phyloP scores from a whole-genome alignment of 2,888 invertebrate genomes.

The Allophyes oxyacanthae region DNA sequence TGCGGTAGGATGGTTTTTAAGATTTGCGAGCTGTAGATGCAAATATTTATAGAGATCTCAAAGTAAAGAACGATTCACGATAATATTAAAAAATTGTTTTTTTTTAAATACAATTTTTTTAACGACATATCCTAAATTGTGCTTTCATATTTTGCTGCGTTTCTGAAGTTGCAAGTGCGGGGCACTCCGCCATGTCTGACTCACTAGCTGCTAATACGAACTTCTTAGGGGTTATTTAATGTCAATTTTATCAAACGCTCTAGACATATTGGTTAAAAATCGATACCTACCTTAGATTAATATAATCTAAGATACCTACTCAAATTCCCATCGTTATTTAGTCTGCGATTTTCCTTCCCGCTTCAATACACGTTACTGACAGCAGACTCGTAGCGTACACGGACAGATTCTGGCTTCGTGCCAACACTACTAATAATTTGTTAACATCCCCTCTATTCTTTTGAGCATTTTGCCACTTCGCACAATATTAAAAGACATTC shows the following conservation, averaged over 20 bases:
- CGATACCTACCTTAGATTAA: constrained; percentile 7
- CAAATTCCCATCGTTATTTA: constrained; percentile 40
- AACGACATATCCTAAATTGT: too few relatives aligned
- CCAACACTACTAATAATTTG: constrained; percentile 47
- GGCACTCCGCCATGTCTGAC: too few relatives aligned
- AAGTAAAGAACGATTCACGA: too few relatives aligned
- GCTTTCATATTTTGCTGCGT: too few relatives aligned
- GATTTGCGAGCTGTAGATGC: neutral
- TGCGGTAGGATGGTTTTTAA: neutral
- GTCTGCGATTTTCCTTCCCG: constrained; percentile 54
- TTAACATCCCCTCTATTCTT: constrained; percentile 38
- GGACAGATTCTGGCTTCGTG: constrained; percentile 54
- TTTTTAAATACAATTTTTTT: too few relatives aligned
- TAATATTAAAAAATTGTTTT: too few relatives aligned
- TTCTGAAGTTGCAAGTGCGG: too few relatives aligned
- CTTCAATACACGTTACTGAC: constrained; percentile 43
- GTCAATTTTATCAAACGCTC: constrained; percentile 3
- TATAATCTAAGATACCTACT: too few relatives aligned
- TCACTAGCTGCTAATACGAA: too few relatives aligned
- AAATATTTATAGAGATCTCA: neutral
- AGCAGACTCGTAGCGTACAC: constrained; percentile 39
- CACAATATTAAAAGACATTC: constrained; percentile 49
- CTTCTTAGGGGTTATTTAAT: neutral
- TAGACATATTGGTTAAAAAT: constrained; percentile 11
- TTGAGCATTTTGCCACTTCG: constrained; percentile 25